These are phyloP conservation scores for Drosophila pseudotakahashii DNA, from an alignment of 2,888 invertebrate genomes.

Conservation along the genomic window DNA sequence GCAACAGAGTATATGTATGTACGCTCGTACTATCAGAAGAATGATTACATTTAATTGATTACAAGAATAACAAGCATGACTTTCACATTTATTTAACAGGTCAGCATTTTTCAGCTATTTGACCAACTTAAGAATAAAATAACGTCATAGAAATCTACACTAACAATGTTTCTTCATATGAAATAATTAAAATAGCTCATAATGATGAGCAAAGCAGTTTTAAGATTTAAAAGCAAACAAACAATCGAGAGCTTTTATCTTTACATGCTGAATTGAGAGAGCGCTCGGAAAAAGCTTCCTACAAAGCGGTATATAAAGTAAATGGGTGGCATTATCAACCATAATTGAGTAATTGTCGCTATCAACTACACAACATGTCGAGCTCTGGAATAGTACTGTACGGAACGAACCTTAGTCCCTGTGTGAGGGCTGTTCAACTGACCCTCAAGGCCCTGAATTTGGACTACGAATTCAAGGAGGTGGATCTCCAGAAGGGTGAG, in stretches of 20 bases:
- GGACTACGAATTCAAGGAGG: conserved; percentile 74
- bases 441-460: conserved; percentile 87
- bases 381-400: conserved; percentile 61
- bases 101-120: too few relatives aligned
- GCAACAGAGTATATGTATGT: too few relatives aligned
- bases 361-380: conserved; percentile 30
- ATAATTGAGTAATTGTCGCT: too few relatives aligned
- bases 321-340: too few relatives aligned
- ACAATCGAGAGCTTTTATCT: background rate
- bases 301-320: too few relatives aligned
- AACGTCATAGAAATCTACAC: background rate
- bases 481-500: conserved; percentile 57
- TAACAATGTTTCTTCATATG: background rate
- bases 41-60: too few relatives aligned
- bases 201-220: background rate
- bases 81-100: background rate
- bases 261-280: background rate
- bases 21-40: too few relatives aligned
- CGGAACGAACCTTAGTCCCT: conserved; percentile 84
- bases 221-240: background rate
- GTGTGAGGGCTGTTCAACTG: conserved; percentile 87
- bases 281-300: background rate
- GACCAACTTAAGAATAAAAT: too few relatives aligned
- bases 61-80: background rate
- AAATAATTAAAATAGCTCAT: background rate